Percentiles rank a stretch among this genome's conserved stretches.
Conservation (phyloP, 2,797 vertebrate genomes). For the Huso huso region DNA sequence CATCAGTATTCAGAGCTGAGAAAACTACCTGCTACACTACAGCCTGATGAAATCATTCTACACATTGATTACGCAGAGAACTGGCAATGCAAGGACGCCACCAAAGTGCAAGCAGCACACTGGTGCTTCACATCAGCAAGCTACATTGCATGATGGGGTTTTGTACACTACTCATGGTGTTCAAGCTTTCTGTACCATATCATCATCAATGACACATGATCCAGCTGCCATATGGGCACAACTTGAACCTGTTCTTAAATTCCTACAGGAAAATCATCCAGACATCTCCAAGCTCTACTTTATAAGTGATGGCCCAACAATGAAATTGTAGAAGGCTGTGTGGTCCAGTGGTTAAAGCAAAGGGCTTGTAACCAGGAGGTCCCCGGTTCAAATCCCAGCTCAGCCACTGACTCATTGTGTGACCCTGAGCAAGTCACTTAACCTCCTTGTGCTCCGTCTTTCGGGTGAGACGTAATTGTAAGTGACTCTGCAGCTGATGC, state of each 20-base stretch:
- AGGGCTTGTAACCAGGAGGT: too few relatives aligned
- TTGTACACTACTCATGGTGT: constrained; percentile 3
- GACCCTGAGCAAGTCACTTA: too few relatives aligned
- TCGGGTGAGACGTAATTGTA: too few relatives aligned
- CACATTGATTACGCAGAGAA: background rate
- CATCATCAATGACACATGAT: constrained; percentile 10
- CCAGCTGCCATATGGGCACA: too few relatives aligned
- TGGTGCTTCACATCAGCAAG: constrained; percentile 8
- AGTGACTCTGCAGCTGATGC: too few relatives aligned
- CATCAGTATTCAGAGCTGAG: constrained; percentile 12
- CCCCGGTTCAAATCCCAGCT: too few relatives aligned
- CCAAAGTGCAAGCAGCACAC: background rate
- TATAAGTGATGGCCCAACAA: constrained; percentile 11
- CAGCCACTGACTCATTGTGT: too few relatives aligned
- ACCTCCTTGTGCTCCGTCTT: too few relatives aligned
- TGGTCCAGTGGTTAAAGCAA: too few relatives aligned
- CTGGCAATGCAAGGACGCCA: background rate
- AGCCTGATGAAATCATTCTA: constrained; percentile 10
- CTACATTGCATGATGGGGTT: constrained; percentile 9
- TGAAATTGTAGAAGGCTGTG: too few relatives aligned
- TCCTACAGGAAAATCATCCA: background rate
- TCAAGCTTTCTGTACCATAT: constrained; percentile 9
- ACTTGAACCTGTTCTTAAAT: too few relatives aligned
- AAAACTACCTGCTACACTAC: background rate
- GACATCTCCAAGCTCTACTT: background rate